A percentile compares a stretch with the other conserved stretches of the same genome.
Evolutionary conservation across 2,113 vertebrate species (phyloP).

Genomic region (Pholis gunnellus): DNA sequence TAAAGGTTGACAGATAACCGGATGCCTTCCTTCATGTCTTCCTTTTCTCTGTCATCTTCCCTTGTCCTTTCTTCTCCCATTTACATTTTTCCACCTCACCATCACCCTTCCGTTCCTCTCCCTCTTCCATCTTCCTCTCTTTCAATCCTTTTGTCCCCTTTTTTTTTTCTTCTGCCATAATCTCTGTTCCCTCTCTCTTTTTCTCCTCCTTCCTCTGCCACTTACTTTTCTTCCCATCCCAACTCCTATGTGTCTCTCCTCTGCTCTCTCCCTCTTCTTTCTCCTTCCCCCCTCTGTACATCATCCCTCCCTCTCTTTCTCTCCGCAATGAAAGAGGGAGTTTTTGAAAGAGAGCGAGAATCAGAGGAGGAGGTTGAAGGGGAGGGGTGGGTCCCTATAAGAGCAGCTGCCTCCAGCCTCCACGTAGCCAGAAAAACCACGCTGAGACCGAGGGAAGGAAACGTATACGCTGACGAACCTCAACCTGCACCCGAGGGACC

Average conservation of each 20-base stretch:
- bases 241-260: neutral
- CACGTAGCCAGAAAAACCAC: slow-evolving; percentile 73
- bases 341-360: slow-evolving; percentile 66
- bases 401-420: slow-evolving; percentile 75
- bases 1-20: neutral
- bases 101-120: neutral
- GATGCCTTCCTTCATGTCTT: neutral
- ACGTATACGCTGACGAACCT: slow-evolving; percentile 52
- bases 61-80: neutral
- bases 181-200: neutral
- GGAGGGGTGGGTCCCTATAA: slow-evolving; percentile 84
- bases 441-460: slow-evolving; percentile 69
- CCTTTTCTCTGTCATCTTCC: neutral
- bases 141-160: neutral
- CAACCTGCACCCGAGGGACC: slow-evolving; percentile 51
- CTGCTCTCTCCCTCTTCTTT: neutral
- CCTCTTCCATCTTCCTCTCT: neutral
- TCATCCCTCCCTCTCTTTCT: slow-evolving; percentile 28
- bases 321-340: slow-evolving; percentile 57
- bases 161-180: neutral
- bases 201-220: neutral
- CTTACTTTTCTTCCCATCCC: slow-evolving; percentile 9
- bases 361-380: slow-evolving; percentile 65
- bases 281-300: neutral
- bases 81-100: neutral